Evolutionary conservation across 2,797 vertebrate genomes (phyloP), one percentile per base, ranked within the genome.

Genomic region (Sarcophilus harrisii): DNA sequence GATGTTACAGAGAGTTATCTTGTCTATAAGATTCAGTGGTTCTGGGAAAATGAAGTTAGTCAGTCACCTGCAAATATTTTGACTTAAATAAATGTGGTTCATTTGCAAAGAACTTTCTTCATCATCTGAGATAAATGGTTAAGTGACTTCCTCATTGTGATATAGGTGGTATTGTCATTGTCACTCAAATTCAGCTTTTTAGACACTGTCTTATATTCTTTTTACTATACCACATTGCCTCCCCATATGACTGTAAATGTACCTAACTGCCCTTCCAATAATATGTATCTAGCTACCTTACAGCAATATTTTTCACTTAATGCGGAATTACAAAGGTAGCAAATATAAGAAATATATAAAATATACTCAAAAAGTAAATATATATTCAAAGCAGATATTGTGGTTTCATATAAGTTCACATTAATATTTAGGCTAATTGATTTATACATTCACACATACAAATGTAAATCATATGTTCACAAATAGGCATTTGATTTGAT

Each of bases 391-490:
- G n/a, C 38, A 81, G 38, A 4, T 81, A 81, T 81, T 81, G n/a
- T 45, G 12, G 2, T 45, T 81, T 81, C n/a, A 81, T 49, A 16
- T 3, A 0, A 58, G 5, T 6, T 28, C 8, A 0, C 9, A 30
- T 90, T 30, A n/a, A 52, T 21, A 0, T 57, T 55, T 32, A 28
- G 59, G 5, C 32, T 0, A 92, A 54, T 21, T 18, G 2, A 60
- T 93, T 0, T 29, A 66, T 11, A 3, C 27, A 2, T 27, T 8
- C 24, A 32, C 13, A 11, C 18, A 0, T 2, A 73, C 13, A 4
- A 73, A 27, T 73, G 8, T 12, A 24, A 3, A 59, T 24, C 14
- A 0, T 0, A 0, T 27, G 49, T 91, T 94, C 92, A 27, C 30
- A 52, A 55, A 52, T 0, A 18, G 18, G 27, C 32, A 45, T 81